Evolutionary conservation across 1,140 invertebrate genomes (phyloP), one percentile per base, ranked within the genome.

Genomic region (Heliconius himera): DNA sequence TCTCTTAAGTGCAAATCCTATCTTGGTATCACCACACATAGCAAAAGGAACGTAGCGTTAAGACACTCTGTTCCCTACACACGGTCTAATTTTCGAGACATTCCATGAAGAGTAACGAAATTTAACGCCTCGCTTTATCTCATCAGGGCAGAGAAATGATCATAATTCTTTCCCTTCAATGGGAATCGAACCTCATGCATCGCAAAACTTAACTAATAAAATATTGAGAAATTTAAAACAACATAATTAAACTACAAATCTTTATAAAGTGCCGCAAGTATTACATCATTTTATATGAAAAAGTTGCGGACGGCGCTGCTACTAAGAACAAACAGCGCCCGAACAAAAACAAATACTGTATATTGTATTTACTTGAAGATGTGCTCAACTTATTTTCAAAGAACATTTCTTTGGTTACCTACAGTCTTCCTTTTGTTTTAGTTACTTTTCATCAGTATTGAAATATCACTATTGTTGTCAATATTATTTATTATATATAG

Each of bases 281-380:
- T 66, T 66, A 66, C 60, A 66, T 66, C 60, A 29, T 66, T 66
- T 29, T 26, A 1, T 26, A 66, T 26, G 60, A 66, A 66, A 66
- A 66, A 66, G 26, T 66, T 16, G 60, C 60, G 11, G 60, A 66
- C 60, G 26, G 11, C 13, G 60, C 22, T 66, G 1, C n/a, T 13
- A n/a, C 60, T n/a, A 29, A 66, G 60, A 66, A 66, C 2, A 66
- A 66, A 66, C 26, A 66, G 26, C 60, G 60, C 26, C 26, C 22
- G n/a, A 66, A 66, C 60, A 26, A 66, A 66, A 66, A 66, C 60
- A 66, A 66, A 66, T 66, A 66, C 22, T 46, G 11, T 66, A 66
- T 66, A 46, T 29, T 66, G 60, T 66, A 66, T 66, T 66, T 66
- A 29, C 60, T 60, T 60, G 26, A 13, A 66, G 60, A 66, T 66